Percentiles rank a stretch among this genome's conserved stretches.
Evolutionary conservation across 2,888 invertebrate species (phyloP).

Genomic region (Drosophila kanekoi): DNA sequence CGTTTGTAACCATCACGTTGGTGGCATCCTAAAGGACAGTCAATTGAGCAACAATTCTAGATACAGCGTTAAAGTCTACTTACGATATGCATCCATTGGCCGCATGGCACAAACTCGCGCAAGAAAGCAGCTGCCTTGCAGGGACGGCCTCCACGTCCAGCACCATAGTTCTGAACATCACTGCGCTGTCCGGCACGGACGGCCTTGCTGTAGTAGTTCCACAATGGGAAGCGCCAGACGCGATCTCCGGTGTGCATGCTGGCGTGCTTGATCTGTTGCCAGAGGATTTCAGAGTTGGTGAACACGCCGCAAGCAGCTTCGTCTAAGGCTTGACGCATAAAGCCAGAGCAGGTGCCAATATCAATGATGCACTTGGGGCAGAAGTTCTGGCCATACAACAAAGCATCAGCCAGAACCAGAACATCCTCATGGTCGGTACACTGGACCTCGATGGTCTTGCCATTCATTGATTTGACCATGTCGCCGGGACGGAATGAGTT

Average conservation of each 20-base stretch:
- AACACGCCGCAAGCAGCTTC: constrained; percentile 90
- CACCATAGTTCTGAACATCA: constrained; percentile 86
- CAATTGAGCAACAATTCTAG: background rate
- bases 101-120: constrained; percentile 89
- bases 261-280: constrained; percentile 88
- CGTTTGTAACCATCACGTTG: constrained; percentile 90
- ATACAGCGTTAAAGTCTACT: constrained; percentile 19
- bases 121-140: constrained; percentile 93
- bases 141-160: constrained; percentile 86
- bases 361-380: constrained; percentile 90
- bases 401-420: constrained; percentile 91
- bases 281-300: constrained; percentile 90
- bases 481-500: constrained; percentile 92
- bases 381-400: constrained; percentile 89
- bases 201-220: constrained; percentile 89
- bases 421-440: constrained; percentile 92
- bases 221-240: constrained; percentile 94
- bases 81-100: constrained; percentile 91
- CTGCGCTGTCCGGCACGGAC: constrained; percentile 85
- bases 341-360: constrained; percentile 92
- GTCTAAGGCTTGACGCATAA: constrained; percentile 88
- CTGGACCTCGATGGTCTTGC: constrained; percentile 89
- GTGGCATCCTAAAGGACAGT: constrained; percentile 87
- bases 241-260: constrained; percentile 91
- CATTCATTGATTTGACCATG: constrained; percentile 90